Conservation (phyloP, 2,888 invertebrate genomes). For the Apeira syringaria region DNA sequence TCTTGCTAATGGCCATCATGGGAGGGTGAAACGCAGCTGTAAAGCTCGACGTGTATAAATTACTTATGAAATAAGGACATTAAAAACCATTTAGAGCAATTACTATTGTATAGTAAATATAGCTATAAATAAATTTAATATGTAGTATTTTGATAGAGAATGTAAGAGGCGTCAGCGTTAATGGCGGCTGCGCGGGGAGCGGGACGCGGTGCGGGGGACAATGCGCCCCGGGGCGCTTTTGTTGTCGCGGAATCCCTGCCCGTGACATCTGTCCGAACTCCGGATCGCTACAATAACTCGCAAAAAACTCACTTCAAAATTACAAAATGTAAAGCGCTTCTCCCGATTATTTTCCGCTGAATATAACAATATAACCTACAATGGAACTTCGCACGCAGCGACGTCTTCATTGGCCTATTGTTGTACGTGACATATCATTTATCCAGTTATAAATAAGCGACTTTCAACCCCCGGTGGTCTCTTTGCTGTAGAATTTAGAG, state of each 20-base stretch:
- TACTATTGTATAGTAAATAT: slow-evolving; percentile 67
- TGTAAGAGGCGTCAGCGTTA: slow-evolving; percentile 77
- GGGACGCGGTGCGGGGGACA: slow-evolving; percentile 63
- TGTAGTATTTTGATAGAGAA: slow-evolving; percentile 73
- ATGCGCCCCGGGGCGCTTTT: slow-evolving; percentile 78
- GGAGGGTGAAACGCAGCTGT: slow-evolving; percentile 75
- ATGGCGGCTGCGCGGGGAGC: slow-evolving; percentile 69
- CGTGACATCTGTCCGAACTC: slow-evolving; percentile 82
- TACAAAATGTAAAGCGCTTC: slow-evolving; percentile 65
- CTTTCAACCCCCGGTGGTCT: slow-evolving; percentile 65
- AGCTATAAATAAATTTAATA: slow-evolving; percentile 72
- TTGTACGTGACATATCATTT: slow-evolving; percentile 71
- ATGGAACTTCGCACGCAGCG: slow-evolving; percentile 41
- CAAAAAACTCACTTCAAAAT: slow-evolving; percentile 77
- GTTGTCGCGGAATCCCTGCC: slow-evolving; percentile 71
- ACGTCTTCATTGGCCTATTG: slow-evolving; percentile 73
- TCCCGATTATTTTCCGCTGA: slow-evolving; percentile 65
- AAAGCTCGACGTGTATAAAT: slow-evolving; percentile 64
- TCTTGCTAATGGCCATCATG: slow-evolving; percentile 71
- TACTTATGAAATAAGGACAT: slow-evolving; percentile 77
- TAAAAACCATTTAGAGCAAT: slow-evolving; percentile 81
- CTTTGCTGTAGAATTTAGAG: slow-evolving; percentile 27
- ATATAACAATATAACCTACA: slow-evolving; percentile 55
- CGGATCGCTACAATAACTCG: slow-evolving; percentile 79
- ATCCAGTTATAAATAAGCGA: slow-evolving; percentile 59